A percentile compares a stretch with the other conserved stretches of the same genome.
These are phyloP conservation scores for Octopus bimaculoides DNA, from an alignment of 1,140 invertebrate genomes.

Conservation along the genomic window DNA sequence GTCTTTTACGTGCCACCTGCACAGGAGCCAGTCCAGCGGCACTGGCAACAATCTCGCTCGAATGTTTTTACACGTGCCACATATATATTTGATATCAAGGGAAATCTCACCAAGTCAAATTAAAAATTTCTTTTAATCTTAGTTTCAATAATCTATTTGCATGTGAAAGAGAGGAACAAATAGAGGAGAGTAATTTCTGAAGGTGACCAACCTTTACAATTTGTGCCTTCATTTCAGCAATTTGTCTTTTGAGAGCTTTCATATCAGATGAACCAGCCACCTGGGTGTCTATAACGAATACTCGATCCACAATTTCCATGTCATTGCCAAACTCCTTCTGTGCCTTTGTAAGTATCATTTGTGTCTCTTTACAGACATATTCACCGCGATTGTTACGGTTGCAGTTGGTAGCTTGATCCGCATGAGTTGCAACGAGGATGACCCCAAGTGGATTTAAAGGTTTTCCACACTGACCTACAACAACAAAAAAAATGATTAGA, in stretches of 20 bases:
- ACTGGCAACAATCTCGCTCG: too few relatives aligned
- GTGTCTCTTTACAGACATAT: constrained; percentile 63
- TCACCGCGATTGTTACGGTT: constrained; percentile 62
- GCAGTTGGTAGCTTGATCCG: constrained; percentile 61
- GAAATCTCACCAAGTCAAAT: too few relatives aligned
- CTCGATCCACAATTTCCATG: constrained; percentile 62
- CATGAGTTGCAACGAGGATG: constrained; percentile 69
- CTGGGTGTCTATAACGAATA: constrained; percentile 66
- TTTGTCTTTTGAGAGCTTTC: constrained; percentile 62
- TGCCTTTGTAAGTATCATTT: constrained; percentile 61
- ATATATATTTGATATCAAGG: too few relatives aligned
- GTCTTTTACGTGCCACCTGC: too few relatives aligned
- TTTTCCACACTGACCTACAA: constrained; percentile 62
- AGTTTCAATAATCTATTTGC: too few relatives aligned
- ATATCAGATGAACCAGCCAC: constrained; percentile 63
- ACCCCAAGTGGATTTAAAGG: constrained; percentile 60
- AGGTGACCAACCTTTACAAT: constrained; percentile 57
- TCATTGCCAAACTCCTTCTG: constrained; percentile 59
- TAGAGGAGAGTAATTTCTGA: too few relatives aligned
- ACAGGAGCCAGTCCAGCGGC: too few relatives aligned
- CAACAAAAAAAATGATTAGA: not conserved
- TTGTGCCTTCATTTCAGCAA: constrained; percentile 57
- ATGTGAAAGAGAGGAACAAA: too few relatives aligned
- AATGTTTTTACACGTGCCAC: too few relatives aligned
- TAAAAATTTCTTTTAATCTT: too few relatives aligned